Base-by-base conservation (phyloP, 2,888 invertebrate species). In the Ormia ochracea region DNA sequence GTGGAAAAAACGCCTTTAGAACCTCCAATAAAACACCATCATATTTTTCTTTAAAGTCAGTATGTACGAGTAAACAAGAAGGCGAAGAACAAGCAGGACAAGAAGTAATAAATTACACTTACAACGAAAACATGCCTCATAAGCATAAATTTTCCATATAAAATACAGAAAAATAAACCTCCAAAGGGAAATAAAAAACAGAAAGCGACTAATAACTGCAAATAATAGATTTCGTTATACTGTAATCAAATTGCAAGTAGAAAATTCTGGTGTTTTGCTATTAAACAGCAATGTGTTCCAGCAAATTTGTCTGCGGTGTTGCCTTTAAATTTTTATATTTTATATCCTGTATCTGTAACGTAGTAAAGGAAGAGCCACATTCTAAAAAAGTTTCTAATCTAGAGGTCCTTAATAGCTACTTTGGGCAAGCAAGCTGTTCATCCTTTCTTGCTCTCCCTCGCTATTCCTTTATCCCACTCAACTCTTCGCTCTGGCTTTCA, bases 211-310 rank as follows among this genome's bases (percentile, higher is more conserved):
- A 73, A 66, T 72, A 80, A 72, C 76, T 76, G 76, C 79, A 80
- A 73, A 76, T 73, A 76, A 80, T 80, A 80, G 80, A 80, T 80
- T 76, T 56, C 76, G 45, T 23, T 70, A 36, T 50, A n/a, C n/a
- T n/a, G n/a, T n/a, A 76, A 76, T 68, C 76, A 80, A 80, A 73
- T 76, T 72, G 59, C 66, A 45, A 63, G 9, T 36, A 50, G 28
- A 26, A 69, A 61, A 56, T 69, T 38, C 48, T 56, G 14, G 41
- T 7, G 19, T 52, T 54, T 61, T 48, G 28, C 17, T 28, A 14
- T 26, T 9, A 28, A 26, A 23, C 26, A 14, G 12, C 2, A 50
- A 14, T 50, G 28, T 50, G 50, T 14, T 50, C 0, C 7, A 26
- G 4, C 1, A 2, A 48, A 48, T 23, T 23, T 56, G 33, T 48